These are phyloP conservation scores for Phycodurus eques DNA, from an alignment of 2,113 vertebrate genomes.

Conservation along the genomic window DNA sequence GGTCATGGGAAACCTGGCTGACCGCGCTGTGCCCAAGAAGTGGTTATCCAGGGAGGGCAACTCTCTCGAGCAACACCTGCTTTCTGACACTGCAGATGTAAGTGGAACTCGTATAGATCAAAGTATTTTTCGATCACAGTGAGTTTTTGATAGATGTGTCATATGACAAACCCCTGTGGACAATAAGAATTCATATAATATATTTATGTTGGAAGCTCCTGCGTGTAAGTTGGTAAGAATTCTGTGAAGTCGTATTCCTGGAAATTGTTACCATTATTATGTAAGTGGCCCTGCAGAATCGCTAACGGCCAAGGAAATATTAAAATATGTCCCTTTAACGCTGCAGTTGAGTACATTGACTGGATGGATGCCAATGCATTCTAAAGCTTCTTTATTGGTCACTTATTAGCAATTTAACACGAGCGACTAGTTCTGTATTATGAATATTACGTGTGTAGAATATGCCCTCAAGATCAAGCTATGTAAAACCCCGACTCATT, in stretches of 20 bases:
- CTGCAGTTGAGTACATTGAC: too few relatives aligned
- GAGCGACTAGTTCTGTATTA: too few relatives aligned
- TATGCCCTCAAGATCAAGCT: too few relatives aligned
- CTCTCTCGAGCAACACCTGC: constrained; percentile 70
- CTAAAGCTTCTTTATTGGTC: too few relatives aligned
- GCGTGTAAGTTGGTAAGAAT: not conserved
- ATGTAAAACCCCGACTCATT: too few relatives aligned
- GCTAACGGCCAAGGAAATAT: too few relatives aligned
- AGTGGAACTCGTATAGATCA: constrained; percentile 38
- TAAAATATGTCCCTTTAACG: too few relatives aligned
- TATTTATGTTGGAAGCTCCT: not conserved
- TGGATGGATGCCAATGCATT: too few relatives aligned
- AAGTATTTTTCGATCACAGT: not conserved
- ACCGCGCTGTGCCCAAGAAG: constrained; percentile 63
- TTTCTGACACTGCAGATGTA: constrained; percentile 69
- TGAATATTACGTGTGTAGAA: too few relatives aligned
- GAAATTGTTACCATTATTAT: not conserved
- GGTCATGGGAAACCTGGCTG: constrained; percentile 71
- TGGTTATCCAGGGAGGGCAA: constrained; percentile 52
- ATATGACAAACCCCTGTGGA: not conserved
- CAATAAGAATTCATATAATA: not conserved
- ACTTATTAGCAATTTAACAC: too few relatives aligned
- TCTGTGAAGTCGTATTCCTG: not conserved
- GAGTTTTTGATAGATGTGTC: not conserved
- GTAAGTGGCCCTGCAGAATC: too few relatives aligned